Percentiles rank a stretch among this genome's conserved stretches.
Conservation (phyloP, 2,888 invertebrate species). For the Drosophila atripex region DNA sequence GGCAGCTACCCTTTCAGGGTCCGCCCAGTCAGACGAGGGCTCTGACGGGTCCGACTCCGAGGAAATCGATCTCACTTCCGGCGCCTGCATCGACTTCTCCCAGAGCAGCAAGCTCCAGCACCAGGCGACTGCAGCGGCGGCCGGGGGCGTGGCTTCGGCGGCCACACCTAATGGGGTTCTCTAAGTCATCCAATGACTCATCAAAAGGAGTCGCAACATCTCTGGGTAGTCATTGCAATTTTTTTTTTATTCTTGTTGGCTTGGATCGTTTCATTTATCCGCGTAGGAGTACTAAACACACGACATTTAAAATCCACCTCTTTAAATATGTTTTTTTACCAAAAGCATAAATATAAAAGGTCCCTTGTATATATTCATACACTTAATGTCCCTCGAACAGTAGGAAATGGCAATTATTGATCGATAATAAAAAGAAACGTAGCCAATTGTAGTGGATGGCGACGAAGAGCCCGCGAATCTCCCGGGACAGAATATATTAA, state of each 20-base stretch:
- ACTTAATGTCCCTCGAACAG: not conserved
- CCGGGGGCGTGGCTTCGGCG: constrained; percentile 8
- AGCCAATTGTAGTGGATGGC: not conserved
- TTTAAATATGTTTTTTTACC: not conserved
- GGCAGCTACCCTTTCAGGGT: constrained; percentile 55
- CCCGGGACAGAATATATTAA: not conserved
- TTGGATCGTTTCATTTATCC: not conserved
- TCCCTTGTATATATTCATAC: not conserved
- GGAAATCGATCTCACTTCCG: constrained; percentile 84
- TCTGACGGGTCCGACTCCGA: constrained; percentile 83
- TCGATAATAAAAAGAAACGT: not conserved
- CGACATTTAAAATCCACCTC: too few species aligned
- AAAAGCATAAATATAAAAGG: not conserved
- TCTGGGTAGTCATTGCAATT: not conserved
- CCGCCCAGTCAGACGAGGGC: constrained; percentile 79
- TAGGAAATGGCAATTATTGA: not conserved
- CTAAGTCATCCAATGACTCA: constrained; percentile 5
- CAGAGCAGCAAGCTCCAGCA: constrained; percentile 80
- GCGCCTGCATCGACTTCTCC: constrained; percentile 84
- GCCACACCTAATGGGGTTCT: constrained; percentile 41
- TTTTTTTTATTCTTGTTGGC: not conserved
- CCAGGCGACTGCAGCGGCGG: constrained; percentile 19
- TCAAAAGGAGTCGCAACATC: not conserved
- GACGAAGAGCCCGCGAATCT: not conserved
- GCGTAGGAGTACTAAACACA: too few species aligned